Evolutionary conservation across 2,113 vertebrate species (phyloP), one percentile per base, ranked within the genome.

Genomic region (Cebidichthys violaceus): DNA sequence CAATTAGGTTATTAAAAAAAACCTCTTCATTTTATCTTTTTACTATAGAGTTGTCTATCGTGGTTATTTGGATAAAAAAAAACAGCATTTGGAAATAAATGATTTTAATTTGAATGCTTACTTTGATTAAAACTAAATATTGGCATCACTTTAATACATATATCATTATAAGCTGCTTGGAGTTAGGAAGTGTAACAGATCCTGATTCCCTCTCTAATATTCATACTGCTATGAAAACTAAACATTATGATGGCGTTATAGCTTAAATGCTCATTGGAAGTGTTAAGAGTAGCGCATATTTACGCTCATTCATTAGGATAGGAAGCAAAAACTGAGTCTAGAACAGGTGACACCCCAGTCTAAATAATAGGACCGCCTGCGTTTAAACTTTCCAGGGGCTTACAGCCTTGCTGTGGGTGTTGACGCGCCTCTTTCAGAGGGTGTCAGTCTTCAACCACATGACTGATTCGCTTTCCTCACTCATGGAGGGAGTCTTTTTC

Each of bases 401-500:
- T 57, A 10, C 67, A 85, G 84, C 62, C 77, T 82, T 61, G 79
- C 81, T 85, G 81, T 80, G 81, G 86, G 85, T 79, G 87, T 91
- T 79, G 71, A 79, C 29, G 15, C 52, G 37, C 27, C 77, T 79
- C 62, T 73, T 73, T 70, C 75, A 27, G 1, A 74, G 60, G 67
- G 79, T 87, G 88, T 82, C 83, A 89, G 78, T 81, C 88, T 83
- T 71, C 77, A 55, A 6, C 80, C 29, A 29, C 68, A 77, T 87
- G 87, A 90, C 70, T 89, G 91, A 91, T 89, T 81, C 83, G 80
- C 74, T 85, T 83, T 83, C 76, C 70, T 14, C 82, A 75, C 85
- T 88, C 88, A 70, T 83, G 71, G 80, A 85, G 80, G 31, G 57
- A 87, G 71, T 88, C 79, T 87, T 91, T 89, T 87, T 91, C 88